Evolutionary conservation across 2,888 invertebrate genomes (phyloP).

Genomic region (Melanostoma mellinum): DNA sequence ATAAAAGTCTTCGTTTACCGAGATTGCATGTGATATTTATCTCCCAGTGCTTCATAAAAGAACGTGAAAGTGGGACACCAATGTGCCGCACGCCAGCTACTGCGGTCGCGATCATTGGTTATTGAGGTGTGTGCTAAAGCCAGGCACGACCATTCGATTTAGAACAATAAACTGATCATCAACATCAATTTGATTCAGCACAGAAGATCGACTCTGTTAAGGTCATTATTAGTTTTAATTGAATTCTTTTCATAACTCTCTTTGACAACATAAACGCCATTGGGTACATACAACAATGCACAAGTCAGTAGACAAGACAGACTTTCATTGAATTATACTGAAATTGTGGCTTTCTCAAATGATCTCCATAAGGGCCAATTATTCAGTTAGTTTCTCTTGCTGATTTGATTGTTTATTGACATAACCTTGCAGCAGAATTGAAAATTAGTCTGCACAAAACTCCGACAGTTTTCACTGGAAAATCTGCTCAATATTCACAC

Average conservation of each 20-base stretch:
- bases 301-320: neutral
- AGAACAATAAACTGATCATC: constrained; percentile 61
- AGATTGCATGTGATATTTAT: constrained; percentile 63
- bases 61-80: constrained; percentile 70
- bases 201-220: constrained; percentile 22
- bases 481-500: constrained; percentile 18
- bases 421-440: constrained; percentile 32
- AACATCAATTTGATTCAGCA: constrained; percentile 41
- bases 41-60: constrained; percentile 46
- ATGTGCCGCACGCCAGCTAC: neutral
- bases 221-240: constrained; percentile 49
- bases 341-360: constrained; percentile 47
- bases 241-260: constrained; percentile 24
- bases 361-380: constrained; percentile 61
- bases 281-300: constrained; percentile 13
- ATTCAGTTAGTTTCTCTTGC: constrained; percentile 45
- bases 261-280: constrained; percentile 32
- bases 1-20: constrained; percentile 39
- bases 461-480: constrained; percentile 26
- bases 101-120: constrained; percentile 63
- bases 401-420: constrained; percentile 58
- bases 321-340: constrained; percentile 24
- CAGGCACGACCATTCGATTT: constrained; percentile 31
- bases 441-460: constrained; percentile 10
- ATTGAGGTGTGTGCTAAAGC: constrained; percentile 51